Conservation (phyloP, 2,113 vertebrate species). For the Austrofundulus limnaeus region DNA sequence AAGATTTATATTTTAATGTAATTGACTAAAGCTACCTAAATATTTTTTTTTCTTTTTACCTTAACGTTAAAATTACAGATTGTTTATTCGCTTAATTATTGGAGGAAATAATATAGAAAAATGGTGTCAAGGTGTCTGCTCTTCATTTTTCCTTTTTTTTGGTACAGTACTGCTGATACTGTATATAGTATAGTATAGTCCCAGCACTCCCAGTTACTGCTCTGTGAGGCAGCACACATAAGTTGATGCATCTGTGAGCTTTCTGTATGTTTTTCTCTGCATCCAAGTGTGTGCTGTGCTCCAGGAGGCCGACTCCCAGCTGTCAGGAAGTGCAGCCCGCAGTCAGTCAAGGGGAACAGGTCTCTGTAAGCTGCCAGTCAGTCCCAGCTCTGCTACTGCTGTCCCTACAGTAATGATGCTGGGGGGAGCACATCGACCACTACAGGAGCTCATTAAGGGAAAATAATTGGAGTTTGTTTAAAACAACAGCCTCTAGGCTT, state of each 20-base stretch:
- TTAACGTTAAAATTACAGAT: background rate
- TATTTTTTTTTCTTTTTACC: too few relatives aligned
- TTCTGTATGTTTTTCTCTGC: conserved; percentile 15
- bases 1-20: too few relatives aligned
- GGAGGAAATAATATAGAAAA: background rate
- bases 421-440: conserved; percentile 53
- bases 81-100: background rate
- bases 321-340: conserved; percentile 68
- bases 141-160: background rate
- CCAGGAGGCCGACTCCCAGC: conserved; percentile 55
- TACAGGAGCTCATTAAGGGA: conserved; percentile 74
- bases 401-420: conserved; percentile 74
- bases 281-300: conserved; percentile 21
- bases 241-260: conserved; percentile 16
- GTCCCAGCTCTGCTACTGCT: conserved; percentile 53
- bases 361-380: conserved; percentile 74
- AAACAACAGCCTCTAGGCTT: conserved; percentile 52
- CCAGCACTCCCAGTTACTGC: background rate
- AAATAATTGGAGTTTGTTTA: conserved; percentile 76
- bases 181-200: conserved; percentile 17
- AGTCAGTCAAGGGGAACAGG: conserved; percentile 72
- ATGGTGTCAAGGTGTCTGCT: background rate
- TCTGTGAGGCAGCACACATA: conserved; percentile 13
- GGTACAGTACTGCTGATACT: conserved; percentile 6
- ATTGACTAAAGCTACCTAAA: too few relatives aligned